phyloP scores from a whole-genome alignment of 2,113 vertebrate genomes.

The Pluvianellus socialis region DNA sequence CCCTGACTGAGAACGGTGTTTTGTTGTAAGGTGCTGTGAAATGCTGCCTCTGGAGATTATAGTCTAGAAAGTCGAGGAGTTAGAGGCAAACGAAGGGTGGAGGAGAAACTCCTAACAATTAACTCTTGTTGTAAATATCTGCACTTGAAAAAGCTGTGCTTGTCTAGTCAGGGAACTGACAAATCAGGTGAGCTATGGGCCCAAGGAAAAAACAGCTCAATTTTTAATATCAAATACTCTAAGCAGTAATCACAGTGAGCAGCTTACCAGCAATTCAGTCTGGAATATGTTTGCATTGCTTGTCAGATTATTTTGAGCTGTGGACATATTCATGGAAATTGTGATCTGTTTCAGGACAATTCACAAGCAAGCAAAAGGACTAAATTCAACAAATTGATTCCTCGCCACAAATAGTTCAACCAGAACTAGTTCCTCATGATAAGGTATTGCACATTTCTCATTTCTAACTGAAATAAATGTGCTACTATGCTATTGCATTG shows the following conservation, averaged over 20 bases:
- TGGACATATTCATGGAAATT: neutral
- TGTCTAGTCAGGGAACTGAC: neutral
- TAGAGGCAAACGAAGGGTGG: neutral
- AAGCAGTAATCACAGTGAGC: neutral
- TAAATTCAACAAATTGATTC: neutral
- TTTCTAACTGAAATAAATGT: neutral
- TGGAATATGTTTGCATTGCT: neutral
- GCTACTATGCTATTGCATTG: neutral
- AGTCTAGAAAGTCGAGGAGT: neutral
- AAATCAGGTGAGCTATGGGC: neutral
- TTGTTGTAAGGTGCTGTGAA: neutral
- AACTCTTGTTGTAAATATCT: neutral
- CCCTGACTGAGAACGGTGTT: neutral
- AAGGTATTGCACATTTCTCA: neutral
- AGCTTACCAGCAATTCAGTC: neutral
- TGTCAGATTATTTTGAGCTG: slow-evolving; percentile 21
- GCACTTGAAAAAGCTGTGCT: neutral
- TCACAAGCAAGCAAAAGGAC: neutral
- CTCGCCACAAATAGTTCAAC: neutral
- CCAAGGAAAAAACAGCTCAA: neutral
- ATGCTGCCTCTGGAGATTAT: neutral
- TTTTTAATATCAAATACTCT: neutral
- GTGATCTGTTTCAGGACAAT: slow-evolving; percentile 20
- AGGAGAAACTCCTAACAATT: neutral
- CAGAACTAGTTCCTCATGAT: neutral